Percentiles rank a stretch among this genome's conserved stretches.
Evolutionary conservation across 1,140 invertebrate genomes (phyloP).

Genomic region (Tyrophagus putrescentiae): DNA sequence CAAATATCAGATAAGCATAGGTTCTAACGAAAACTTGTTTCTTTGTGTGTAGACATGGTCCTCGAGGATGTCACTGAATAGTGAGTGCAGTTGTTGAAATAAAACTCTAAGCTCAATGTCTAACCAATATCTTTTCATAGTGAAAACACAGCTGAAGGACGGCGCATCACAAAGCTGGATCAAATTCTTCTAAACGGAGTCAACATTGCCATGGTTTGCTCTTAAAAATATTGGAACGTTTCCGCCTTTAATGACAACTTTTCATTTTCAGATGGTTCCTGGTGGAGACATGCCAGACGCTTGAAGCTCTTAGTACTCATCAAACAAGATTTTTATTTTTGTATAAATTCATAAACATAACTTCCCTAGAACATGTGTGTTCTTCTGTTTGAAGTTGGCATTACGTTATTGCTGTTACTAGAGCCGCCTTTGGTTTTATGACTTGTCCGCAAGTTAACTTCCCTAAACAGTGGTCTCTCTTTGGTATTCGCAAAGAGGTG

Average conservation of each 20-base stretch:
- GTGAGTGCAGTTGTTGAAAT: constrained; percentile 30
- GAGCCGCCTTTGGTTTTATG: not conserved
- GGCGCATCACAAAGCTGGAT: constrained; percentile 88
- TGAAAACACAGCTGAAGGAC: constrained; percentile 89
- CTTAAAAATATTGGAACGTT: not conserved
- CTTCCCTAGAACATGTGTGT: not conserved
- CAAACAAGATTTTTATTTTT: too few species aligned
- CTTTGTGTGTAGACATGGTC: constrained; percentile 50
- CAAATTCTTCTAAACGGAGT: constrained; percentile 97
- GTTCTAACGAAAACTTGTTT: constrained; percentile 7
- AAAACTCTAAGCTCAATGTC: constrained; percentile 16
- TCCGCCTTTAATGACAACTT: constrained; percentile 21
- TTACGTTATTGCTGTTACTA: not conserved
- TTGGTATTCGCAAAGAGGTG: not conserved
- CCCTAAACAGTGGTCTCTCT: not conserved
- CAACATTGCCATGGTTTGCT: constrained; percentile 86
- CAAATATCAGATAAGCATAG: too few species aligned
- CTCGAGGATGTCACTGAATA: constrained; percentile 51
- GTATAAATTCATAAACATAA: too few species aligned
- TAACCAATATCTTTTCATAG: constrained; percentile 27
- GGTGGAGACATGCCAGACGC: constrained; percentile 39
- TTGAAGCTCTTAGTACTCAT: constrained; percentile 25
- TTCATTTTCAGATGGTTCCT: constrained; percentile 33
- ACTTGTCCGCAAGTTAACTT: not conserved
- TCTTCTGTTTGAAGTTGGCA: not conserved